These are phyloP conservation scores for Amaurobius ferox DNA, from an alignment of 2,888 invertebrate genomes.

Conservation along the genomic window DNA sequence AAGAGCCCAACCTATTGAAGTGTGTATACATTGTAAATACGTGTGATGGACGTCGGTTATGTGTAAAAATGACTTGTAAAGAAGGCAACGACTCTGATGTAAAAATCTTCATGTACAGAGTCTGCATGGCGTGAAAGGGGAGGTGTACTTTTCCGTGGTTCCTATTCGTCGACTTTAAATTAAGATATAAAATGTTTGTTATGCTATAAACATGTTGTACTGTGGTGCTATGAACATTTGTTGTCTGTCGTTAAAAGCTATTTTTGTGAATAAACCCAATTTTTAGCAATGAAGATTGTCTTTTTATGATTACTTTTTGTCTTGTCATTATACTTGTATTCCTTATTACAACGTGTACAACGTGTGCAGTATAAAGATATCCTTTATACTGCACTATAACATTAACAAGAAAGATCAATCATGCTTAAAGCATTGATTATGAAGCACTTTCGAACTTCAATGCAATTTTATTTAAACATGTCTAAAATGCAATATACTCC, in stretches of 20 bases:
- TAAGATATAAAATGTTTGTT: conserved; percentile 27
- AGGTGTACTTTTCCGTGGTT: conserved; percentile 18
- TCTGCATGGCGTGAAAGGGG: not conserved
- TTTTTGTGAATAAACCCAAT: conserved; percentile 68
- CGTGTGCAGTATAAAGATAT: too few species aligned
- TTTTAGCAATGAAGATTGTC: conserved; percentile 29
- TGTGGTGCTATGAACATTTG: conserved; percentile 46
- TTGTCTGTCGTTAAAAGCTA: conserved; percentile 41
- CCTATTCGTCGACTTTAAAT: conserved; percentile 24
- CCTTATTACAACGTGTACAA: too few species aligned
- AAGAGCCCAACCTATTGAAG: not conserved
- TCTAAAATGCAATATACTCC: too few species aligned
- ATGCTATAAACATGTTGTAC: conserved; percentile 20
- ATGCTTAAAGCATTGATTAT: too few species aligned
- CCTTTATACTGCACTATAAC: too few species aligned
- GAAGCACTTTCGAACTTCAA: too few species aligned
- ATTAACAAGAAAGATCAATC: too few species aligned
- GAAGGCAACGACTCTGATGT: not conserved
- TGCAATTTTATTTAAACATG: too few species aligned
- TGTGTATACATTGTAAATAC: not conserved
- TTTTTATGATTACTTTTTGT: not conserved
- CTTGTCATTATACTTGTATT: too few species aligned
- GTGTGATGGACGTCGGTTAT: not conserved
- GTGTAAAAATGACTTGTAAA: not conserved
- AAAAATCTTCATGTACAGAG: conserved; percentile 2